Percentiles rank a stretch among this genome's conserved stretches.
These are phyloP conservation scores for Potamilus streckersoni DNA, from an alignment of 1,140 invertebrate species.

Conservation along the genomic window DNA sequence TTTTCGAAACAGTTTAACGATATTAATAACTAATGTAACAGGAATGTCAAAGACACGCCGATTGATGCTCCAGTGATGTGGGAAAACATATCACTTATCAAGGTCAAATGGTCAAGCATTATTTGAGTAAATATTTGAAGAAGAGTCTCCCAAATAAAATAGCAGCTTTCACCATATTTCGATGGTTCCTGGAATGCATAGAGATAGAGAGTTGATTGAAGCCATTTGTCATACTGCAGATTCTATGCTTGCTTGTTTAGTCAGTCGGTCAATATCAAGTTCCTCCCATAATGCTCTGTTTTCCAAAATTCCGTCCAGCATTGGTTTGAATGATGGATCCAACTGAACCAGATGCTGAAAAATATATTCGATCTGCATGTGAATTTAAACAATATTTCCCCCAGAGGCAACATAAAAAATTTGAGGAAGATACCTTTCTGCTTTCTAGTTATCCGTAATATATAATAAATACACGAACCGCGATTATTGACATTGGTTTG, in stretches of 20 bases:
- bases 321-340: slow-evolving; percentile 44
- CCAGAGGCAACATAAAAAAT: background rate
- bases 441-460: background rate
- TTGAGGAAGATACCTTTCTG: background rate
- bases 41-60: too few relatives aligned
- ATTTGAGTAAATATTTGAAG: too few relatives aligned
- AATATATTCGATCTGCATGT: background rate
- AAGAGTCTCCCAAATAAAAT: too few relatives aligned
- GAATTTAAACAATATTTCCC: background rate
- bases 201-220: too few relatives aligned
- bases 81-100: too few relatives aligned
- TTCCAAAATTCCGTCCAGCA: slow-evolving; percentile 50
- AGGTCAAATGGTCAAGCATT: too few relatives aligned
- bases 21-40: too few relatives aligned
- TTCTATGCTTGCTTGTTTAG: slow-evolving; percentile 23
- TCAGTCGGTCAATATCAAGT: slow-evolving; percentile 48
- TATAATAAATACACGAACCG: background rate
- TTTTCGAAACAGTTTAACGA: too few relatives aligned
- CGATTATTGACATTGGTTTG: background rate
- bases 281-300: slow-evolving; percentile 57
- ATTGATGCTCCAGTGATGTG: too few relatives aligned
- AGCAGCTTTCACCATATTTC: too few relatives aligned
- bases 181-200: too few relatives aligned
- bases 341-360: slow-evolving; percentile 50
- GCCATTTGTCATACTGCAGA: too few relatives aligned